Evolutionary conservation across 2,113 vertebrate genomes (phyloP), one percentile per base, ranked within the genome.

Genomic region (Romanogobio albipinnatus): DNA sequence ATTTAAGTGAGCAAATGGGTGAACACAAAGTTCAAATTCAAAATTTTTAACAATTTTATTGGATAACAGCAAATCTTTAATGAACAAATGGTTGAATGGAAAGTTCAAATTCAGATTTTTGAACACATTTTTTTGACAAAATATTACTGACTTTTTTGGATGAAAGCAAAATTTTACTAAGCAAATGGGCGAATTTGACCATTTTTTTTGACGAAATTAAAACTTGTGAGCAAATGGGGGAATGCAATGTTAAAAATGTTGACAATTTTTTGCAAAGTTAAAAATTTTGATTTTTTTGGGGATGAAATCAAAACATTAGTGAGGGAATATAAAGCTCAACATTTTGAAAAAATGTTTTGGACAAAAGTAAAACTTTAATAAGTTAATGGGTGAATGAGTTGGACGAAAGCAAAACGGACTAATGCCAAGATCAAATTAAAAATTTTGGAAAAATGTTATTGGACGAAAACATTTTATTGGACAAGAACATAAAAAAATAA

Each of bases 51-150:
- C 2, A 29, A 9, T n/a, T 43, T 1, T 43, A 49, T 19, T 53
- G 6, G 17, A 19, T 1, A 0, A 49, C 4, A 49, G 13, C 47
- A 49, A 49, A 49, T 4, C 47, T 49, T 0, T 0, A 14, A 3
- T 49, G 11, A 49, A 3, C 1, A 4, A 49, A 49, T 1, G 1
- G 11, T 11, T 1, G 0, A 4, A 49, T 1, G 47, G 0, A 49
- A 49, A 49, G 11, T 14, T 49, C 3, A 49, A 49, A 49, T 29
- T 29, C 29, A 29, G 29, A 29, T 29, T 29, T 29, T 29, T 29
- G 29, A 29, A 29, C 29, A 29, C 29, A 1, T 29, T 29, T 29
- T 1, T 29, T 29, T 1, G 29, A 2, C 1, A 4, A 49, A 49
- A 0, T 0, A 3, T 33, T 33, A 3, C 33, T 33, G 33, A 33